Evolutionary conservation across 2,888 invertebrate species (phyloP), one percentile per base, ranked within the genome.

Genomic region (Cotesia congregata): DNA sequence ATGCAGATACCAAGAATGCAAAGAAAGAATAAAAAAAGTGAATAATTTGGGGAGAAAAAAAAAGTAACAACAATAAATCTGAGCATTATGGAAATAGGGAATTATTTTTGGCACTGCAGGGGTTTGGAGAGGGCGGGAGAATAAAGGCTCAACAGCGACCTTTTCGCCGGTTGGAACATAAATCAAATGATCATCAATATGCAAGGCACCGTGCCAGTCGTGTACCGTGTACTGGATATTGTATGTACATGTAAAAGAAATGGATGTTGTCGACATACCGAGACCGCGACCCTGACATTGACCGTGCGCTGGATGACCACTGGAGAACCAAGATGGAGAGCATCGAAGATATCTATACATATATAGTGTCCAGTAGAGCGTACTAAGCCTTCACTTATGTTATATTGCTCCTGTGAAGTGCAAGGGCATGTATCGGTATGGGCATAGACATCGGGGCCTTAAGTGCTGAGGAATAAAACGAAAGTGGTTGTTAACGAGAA

Each of bases 141-240:
- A 78, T 69, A 72, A 76, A 79, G 74, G 61, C 61, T 76, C 70
- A 59, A 72, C 72, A 76, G 71, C 76, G 70, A 76, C 78, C 79
- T 81, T 78, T 79, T 80, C 79, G 78, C 79, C 77, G 80, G 80
- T 78, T 77, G 9, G 78, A 76, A 77, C 79, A 81, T 81, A 81
- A 81, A 81, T 81, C 81, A 81, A 80, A 75, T 77, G 77, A 81
- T 80, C 81, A 81, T 81, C 81, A 81, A 81, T 80, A 81, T 81
- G 81, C 81, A 81, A 80, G 78, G 78, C 80, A 78, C 78, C 80
- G 80, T 79, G 81, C 81, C 80, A 79, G 81, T 81, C 79, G 80
- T 78, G 80, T 78, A 79, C 76, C 30, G 30, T 30, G 30, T 30
- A 30, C 30, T 30, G 30, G 30, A 30, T 30, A 30, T 30, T 70